phyloP scores from a whole-genome alignment of 2,113 vertebrate species.

The Cyprinodon variegatus region DNA sequence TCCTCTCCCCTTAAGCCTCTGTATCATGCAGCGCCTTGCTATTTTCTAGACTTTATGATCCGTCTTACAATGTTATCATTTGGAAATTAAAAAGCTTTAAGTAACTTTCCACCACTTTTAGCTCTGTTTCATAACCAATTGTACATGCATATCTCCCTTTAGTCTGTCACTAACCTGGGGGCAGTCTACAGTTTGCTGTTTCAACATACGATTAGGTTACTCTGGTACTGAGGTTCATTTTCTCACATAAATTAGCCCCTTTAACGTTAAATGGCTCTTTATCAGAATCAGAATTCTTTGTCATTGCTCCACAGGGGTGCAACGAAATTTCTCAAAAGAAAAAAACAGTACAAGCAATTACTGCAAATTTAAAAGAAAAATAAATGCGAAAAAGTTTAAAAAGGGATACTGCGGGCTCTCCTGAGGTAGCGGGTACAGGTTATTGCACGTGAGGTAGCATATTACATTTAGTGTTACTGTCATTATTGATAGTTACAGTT shows the following conservation, averaged over 20 bases:
- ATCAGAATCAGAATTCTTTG: background rate
- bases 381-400: too few species aligned
- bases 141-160: background rate
- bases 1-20: background rate
- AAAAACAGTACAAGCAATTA: too few species aligned
- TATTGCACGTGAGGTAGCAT: too few species aligned
- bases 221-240: constrained; percentile 18
- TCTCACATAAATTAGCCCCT: constrained; percentile 11
- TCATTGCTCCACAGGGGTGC: too few species aligned
- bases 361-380: too few species aligned
- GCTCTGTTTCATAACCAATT: constrained; percentile 26
- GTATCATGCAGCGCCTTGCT: background rate
- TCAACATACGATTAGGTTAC: constrained; percentile 15
- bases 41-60: background rate
- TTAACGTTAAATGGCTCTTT: constrained; percentile 15
- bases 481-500: too few species aligned
- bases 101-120: constrained; percentile 3
- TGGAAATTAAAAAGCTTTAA: background rate
- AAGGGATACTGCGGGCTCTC: too few species aligned
- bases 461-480: too few species aligned
- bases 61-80: background rate
- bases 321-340: too few species aligned
- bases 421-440: too few species aligned
- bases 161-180: background rate
- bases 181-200: constrained; percentile 1